Conservation (phyloP, 2,113 vertebrate genomes). For the Oreochromis niloticus region DNA sequence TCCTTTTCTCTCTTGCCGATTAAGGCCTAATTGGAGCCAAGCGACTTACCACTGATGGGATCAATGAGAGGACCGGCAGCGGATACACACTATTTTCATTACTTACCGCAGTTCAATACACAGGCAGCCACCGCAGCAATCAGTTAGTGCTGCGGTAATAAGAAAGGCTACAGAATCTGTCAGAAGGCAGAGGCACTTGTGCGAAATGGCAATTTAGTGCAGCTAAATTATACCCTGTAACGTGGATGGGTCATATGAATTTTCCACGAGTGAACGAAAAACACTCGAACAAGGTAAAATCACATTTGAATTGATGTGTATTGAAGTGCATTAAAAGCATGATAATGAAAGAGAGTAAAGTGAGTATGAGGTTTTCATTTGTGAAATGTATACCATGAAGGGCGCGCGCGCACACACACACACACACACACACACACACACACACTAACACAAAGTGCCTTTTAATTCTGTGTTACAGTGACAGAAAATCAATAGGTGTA, state of each 20-base stretch:
- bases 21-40: constrained; percentile 56
- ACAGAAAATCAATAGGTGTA: constrained; percentile 27
- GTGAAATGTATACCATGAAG: neutral
- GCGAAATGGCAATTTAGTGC: neutral
- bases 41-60: constrained; percentile 64
- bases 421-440: neutral
- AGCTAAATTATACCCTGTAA: neutral
- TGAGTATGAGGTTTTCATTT: neutral
- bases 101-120: constrained; percentile 57
- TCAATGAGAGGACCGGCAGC: constrained; percentile 48
- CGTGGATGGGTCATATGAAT: neutral
- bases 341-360: neutral
- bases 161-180: constrained; percentile 14
- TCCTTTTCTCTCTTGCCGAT: constrained; percentile 21
- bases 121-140: constrained; percentile 24
- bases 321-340: neutral
- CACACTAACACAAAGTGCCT: neutral
- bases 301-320: neutral
- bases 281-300: neutral
- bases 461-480: neutral
- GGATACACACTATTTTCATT: constrained; percentile 66
- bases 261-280: neutral
- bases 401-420: neutral
- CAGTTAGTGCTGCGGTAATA: constrained; percentile 15
- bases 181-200: neutral